Percentiles rank a stretch among this genome's conserved stretches.
phyloP scores from a whole-genome alignment of 2,888 invertebrate species.

The Latrodectus elegans region DNA sequence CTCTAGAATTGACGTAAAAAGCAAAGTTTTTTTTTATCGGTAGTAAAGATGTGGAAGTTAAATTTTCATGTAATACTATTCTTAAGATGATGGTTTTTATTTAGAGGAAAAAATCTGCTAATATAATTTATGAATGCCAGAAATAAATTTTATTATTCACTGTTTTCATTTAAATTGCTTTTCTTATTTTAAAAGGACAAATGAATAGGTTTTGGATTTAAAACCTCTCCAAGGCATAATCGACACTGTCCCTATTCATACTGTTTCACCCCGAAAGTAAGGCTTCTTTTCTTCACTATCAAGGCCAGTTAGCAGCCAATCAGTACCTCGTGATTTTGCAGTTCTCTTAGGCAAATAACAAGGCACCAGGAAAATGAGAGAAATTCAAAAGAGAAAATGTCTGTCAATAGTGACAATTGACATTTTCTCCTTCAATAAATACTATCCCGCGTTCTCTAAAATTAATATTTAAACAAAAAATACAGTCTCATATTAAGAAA shows the following conservation, averaged over 20 bases:
- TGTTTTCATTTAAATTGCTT: too few species aligned
- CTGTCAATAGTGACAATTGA: slow-evolving; percentile 47
- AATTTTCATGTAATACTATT: too few species aligned
- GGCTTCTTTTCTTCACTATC: slow-evolving; percentile 52
- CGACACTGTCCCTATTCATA: slow-evolving; percentile 37
- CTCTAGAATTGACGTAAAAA: too few species aligned
- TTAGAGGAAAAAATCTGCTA: slow-evolving; percentile 12
- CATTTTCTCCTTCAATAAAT: slow-evolving; percentile 25
- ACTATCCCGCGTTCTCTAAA: background rate
- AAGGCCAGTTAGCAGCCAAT: slow-evolving; percentile 39
- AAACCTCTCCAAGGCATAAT: slow-evolving; percentile 12
- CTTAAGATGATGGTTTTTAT: slow-evolving; percentile 24
- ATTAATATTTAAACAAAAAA: background rate
- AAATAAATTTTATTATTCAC: slow-evolving; percentile 8
- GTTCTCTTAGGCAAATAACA: slow-evolving; percentile 36
- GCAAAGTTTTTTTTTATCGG: too few species aligned
- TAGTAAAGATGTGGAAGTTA: too few species aligned
- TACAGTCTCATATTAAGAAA: background rate
- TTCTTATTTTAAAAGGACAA: too few species aligned
- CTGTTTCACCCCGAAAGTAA: slow-evolving; percentile 36
- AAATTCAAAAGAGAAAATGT: slow-evolving; percentile 23
- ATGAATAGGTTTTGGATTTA: background rate
- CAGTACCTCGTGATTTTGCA: slow-evolving; percentile 46
- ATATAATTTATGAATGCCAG: slow-evolving; percentile 24
- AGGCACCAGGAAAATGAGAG: slow-evolving; percentile 36